Percentiles rank a stretch among this genome's conserved stretches.
These are phyloP conservation scores for Drosophila willistoni DNA, from an alignment of 1,140 invertebrate species.

Conservation along the genomic window DNA sequence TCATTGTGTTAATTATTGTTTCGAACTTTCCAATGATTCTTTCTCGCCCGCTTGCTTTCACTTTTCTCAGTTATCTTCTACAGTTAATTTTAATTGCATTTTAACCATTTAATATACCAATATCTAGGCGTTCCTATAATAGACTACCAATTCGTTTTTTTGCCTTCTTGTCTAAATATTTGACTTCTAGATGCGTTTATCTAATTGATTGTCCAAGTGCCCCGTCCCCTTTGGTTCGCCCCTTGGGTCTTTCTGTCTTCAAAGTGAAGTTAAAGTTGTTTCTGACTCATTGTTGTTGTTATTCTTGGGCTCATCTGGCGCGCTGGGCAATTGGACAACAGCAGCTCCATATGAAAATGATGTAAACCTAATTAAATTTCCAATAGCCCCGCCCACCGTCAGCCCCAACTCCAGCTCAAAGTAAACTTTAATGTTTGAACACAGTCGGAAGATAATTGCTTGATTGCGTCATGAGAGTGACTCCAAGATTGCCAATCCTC, in stretches of 20 bases:
- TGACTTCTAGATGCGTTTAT: constrained; percentile 74
- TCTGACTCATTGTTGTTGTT: constrained; percentile 46
- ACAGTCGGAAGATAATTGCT: constrained; percentile 74
- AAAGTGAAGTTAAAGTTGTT: constrained; percentile 66
- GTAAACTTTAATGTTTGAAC: constrained; percentile 57
- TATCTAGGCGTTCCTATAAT: no score
- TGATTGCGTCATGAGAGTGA: constrained; percentile 73
- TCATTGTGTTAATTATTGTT: constrained; percentile 36
- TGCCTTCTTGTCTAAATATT: constrained; percentile 59
- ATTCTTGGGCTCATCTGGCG: constrained; percentile 63
- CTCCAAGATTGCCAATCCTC: constrained; percentile 37
- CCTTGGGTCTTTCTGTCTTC: background rate
- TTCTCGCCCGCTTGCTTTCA: no score
- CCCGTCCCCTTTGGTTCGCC: background rate
- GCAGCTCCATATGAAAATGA: constrained; percentile 56
- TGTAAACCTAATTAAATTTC: constrained; percentile 82
- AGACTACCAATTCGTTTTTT: no score
- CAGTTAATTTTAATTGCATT: constrained; percentile 1
- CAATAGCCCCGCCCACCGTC: constrained; percentile 57
- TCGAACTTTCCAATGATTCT: background rate
- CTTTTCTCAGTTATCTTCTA: constrained; percentile 39
- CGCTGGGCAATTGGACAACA: constrained; percentile 37
- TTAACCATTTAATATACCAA: no score
- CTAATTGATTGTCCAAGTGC: constrained; percentile 60
- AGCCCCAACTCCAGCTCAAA: constrained; percentile 34